Evolutionary conservation across 2,797 vertebrate genomes (phyloP).

Genomic region (Pseudomugil gertrudae): DNA sequence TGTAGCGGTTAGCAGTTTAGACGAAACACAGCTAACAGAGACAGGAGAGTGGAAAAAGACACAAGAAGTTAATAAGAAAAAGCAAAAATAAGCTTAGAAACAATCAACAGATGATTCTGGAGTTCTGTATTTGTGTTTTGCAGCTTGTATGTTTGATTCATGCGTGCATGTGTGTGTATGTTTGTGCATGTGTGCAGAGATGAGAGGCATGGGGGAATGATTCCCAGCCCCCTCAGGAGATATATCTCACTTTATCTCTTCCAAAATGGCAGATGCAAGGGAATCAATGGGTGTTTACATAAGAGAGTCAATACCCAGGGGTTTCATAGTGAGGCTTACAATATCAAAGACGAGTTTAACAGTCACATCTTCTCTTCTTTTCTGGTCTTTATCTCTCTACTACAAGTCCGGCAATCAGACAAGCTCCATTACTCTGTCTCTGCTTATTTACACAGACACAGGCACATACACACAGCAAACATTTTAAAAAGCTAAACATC

Average conservation of each 20-base stretch:
- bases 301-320: conserved; percentile 76
- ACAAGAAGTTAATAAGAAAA: conserved; percentile 26
- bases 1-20: conserved; percentile 15
- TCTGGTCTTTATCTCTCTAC: conserved; percentile 2
- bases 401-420: conserved; percentile 22
- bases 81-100: conserved; percentile 45
- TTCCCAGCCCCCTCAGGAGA: conserved; percentile 72
- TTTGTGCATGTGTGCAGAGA: neutral
- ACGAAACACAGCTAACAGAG: conserved; percentile 30
- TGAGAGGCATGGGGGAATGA: conserved; percentile 48
- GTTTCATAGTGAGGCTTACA: conserved; percentile 63
- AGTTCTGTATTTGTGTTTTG: conserved; percentile 22
- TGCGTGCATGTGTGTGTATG: conserved; percentile 25
- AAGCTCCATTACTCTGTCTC: conserved; percentile 6
- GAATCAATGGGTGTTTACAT: conserved; percentile 83
- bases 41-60: conserved; percentile 9
- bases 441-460: conserved; percentile 15
- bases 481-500: conserved; percentile 20
- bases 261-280: conserved; percentile 76
- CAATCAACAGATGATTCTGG: conserved; percentile 46
- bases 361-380: conserved; percentile 29
- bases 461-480: conserved; percentile 17
- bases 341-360: conserved; percentile 63
- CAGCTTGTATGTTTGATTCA: neutral
- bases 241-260: conserved; percentile 78